These are phyloP conservation scores for Gila orcuttii DNA, from an alignment of 2,113 vertebrate species.

Conservation along the genomic window DNA sequence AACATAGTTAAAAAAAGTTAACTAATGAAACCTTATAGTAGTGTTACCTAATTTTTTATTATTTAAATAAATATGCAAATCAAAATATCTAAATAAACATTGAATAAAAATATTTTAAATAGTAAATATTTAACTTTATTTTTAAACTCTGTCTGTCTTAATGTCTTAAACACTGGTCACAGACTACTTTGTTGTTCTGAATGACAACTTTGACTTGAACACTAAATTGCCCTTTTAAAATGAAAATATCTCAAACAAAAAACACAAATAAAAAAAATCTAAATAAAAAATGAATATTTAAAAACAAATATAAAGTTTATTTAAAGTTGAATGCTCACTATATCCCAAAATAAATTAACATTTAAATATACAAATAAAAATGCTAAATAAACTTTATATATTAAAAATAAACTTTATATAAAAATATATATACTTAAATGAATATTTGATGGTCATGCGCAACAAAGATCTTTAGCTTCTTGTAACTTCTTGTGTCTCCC, in stretches of 20 bases:
- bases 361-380: background rate
- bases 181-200: no score
- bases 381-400: background rate
- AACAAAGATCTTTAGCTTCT: conserved; percentile 58
- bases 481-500: conserved; percentile 28
- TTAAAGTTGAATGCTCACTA: background rate
- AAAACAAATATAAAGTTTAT: background rate
- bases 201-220: no score
- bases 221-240: background rate
- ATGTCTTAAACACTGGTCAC: background rate
- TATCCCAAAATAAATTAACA: background rate
- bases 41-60: no score
- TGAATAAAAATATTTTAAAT: no score
- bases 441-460: conserved; percentile 3
- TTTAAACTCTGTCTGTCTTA: background rate
- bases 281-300: no score
- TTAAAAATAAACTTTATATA: background rate
- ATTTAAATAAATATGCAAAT: no score
- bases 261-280: no score
- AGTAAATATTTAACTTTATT: no score
- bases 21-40: no score
- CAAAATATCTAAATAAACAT: no score
- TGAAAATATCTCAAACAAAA: no score
- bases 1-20: no score
- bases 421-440: background rate